Evolutionary conservation across 2,113 vertebrate genomes (phyloP).

Genomic region (Dicrurus megarhynchus): DNA sequence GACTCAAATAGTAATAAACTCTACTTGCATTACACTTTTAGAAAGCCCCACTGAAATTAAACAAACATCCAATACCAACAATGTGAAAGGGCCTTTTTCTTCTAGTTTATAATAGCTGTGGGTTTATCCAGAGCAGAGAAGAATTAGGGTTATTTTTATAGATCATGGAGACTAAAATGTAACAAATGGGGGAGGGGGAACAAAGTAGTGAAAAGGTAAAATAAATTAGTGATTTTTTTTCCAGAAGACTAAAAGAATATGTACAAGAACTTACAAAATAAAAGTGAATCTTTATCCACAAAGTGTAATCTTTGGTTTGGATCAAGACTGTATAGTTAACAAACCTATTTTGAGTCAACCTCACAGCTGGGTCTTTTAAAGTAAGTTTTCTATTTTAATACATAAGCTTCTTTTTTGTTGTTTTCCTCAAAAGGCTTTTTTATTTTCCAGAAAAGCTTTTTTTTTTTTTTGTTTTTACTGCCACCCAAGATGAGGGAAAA

Average conservation of each 20-base stretch:
- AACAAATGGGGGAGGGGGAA: neutral
- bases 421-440: neutral
- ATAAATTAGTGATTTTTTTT: neutral
- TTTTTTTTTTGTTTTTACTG: neutral
- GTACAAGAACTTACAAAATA: neutral
- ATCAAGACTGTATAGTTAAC: neutral
- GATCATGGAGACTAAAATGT: neutral
- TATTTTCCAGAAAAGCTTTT: neutral
- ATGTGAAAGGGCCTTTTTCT: conserved; percentile 67
- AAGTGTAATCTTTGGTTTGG: neutral
- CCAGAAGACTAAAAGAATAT: neutral
- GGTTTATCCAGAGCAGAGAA: conserved; percentile 27
- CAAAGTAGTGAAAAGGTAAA: neutral
- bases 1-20: conserved; percentile 68
- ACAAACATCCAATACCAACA: conserved; percentile 60
- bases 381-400: conserved; percentile 1
- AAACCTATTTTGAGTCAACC: neutral
- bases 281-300: neutral
- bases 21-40: conserved; percentile 54
- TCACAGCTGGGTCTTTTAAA: neutral
- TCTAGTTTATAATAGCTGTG: conserved; percentile 58
- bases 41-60: conserved; percentile 62
- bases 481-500: neutral
- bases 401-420: neutral
- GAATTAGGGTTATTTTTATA: conserved; percentile 25